Base-by-base conservation (phyloP, 2,113 vertebrate genomes). In the Laterallus jamaicensis region DNA sequence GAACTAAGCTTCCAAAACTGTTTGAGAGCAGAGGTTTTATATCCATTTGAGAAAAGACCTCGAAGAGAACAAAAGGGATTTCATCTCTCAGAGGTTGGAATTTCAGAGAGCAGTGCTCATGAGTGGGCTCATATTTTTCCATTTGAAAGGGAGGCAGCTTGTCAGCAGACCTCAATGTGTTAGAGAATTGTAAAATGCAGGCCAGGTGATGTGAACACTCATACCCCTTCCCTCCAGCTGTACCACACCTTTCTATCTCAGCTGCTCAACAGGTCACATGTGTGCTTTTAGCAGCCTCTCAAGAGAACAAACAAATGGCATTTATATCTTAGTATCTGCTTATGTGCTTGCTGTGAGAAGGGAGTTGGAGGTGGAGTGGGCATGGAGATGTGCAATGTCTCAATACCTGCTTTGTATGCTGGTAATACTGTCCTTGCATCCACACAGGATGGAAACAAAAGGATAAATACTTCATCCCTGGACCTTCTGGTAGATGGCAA, bases 101-200 rank as follows among this genome's bases (percentile, higher is more conserved):
- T 86, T 95, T 95, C 76, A 75, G 47, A 91, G 60, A 80, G 63
- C 55, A 66, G 28, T 29, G 22, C 67, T 59, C 22, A 5, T 0
- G 7, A 82, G 44, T 22, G 28, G 50, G 82, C 64, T 92, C 87
- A 52, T 85, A 74, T 77, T 88, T 94, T 96, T 85, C 67, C 63
- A 55, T 73, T 79, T 91, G 63, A 87, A 95, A 96, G 55, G n/a
- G 39, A 82, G 66, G 47, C 39, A 92, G 82, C 19, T 37, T 85
- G 55, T 58, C 82, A 94, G 87, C 37, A 90, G 55, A 82, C 75
- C 55, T 91, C 50, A 70, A 10, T 15, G 12, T 76, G 44, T 59
- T 39, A 85, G 25, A 77, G 90, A 82, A 90, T 29, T 0, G 1
- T 44, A 80, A 85, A 85, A 76, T n/a, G 28, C 78, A 73, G 69